Evolutionary conservation across 1,140 invertebrate genomes (phyloP).

Genomic region (Heterodera carotae): DNA sequence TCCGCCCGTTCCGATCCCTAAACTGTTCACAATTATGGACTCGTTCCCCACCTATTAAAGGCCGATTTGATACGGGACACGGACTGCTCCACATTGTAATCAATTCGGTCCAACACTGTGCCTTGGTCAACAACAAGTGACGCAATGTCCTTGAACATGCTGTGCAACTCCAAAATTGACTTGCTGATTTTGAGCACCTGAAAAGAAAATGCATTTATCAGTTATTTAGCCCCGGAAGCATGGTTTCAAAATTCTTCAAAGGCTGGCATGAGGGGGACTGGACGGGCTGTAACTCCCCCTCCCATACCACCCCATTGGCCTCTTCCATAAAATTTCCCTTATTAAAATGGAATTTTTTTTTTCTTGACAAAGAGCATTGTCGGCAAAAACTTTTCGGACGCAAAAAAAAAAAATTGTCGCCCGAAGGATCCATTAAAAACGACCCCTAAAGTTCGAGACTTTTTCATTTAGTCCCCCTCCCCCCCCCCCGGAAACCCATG

Average conservation of each 20-base stretch:
- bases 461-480: too few relatives aligned
- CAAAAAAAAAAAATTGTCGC: too few relatives aligned
- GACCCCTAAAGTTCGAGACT: too few relatives aligned
- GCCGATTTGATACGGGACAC: slow-evolving; percentile 67
- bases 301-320: too few relatives aligned
- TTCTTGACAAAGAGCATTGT: background rate
- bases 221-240: too few relatives aligned
- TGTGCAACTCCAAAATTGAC: slow-evolving; percentile 55
- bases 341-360: too few relatives aligned
- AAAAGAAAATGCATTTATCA: slow-evolving; percentile 24
- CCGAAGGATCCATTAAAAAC: too few relatives aligned
- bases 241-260: background rate
- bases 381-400: slow-evolving; percentile 26
- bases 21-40: too few relatives aligned
- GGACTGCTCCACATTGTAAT: slow-evolving; percentile 69
- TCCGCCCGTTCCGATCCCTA: too few relatives aligned
- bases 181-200: slow-evolving; percentile 57
- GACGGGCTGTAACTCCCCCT: too few relatives aligned
- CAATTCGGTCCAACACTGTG: slow-evolving; percentile 68
- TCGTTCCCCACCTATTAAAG: slow-evolving; percentile 47
- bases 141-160: slow-evolving; percentile 66
- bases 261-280: background rate
- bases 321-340: too few relatives aligned
- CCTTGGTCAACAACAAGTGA: slow-evolving; percentile 69
- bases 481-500: too few relatives aligned